Conservation (phyloP, 2,113 vertebrate genomes). For the Promerops cafer region DNA sequence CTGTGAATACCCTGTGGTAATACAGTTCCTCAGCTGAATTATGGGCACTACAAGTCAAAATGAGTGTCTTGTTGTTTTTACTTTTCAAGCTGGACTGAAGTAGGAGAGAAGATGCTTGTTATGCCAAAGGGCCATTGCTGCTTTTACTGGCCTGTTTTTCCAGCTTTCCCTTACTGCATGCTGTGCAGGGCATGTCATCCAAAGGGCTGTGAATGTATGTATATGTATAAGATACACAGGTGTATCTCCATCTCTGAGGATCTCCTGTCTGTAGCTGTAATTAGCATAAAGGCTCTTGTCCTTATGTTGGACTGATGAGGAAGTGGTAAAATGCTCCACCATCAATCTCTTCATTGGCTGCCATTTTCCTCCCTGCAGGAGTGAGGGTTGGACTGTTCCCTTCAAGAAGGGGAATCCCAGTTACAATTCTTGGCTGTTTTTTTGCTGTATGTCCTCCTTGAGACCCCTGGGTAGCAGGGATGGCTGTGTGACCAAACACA, state of each 20-base stretch:
- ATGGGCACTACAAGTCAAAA: not conserved
- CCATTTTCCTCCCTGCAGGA: not conserved
- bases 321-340: not conserved
- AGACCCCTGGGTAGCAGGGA: not conserved
- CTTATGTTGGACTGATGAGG: not conserved
- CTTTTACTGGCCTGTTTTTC: not conserved
- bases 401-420: not conserved
- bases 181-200: not conserved
- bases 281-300: not conserved
- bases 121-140: not conserved
- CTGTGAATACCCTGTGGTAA: not conserved
- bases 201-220: not conserved
- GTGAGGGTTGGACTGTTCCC: not conserved
- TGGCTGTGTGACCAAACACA: not conserved
- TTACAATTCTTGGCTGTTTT: not conserved
- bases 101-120: not conserved
- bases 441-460: not conserved
- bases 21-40: not conserved
- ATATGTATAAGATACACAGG: rapidly evolving
- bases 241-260: not conserved
- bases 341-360: not conserved
- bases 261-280: not conserved
- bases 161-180: not conserved
- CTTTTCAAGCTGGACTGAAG: not conserved
- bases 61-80: not conserved